Conservation (phyloP, 64 coral and sea anemone genomes). For the Trachythela sp. region DNA sequence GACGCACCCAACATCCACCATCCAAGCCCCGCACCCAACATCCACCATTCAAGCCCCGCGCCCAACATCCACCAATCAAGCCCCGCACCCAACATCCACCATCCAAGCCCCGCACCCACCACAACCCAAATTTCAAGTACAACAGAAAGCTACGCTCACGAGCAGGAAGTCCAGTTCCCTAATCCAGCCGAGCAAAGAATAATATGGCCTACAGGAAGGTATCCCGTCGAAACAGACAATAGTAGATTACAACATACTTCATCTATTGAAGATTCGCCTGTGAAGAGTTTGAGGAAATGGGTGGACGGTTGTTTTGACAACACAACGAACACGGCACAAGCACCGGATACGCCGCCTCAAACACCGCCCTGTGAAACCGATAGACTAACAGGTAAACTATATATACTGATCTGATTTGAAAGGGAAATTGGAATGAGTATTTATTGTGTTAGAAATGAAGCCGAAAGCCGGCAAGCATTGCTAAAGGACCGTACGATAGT, state of each 20-base stretch:
- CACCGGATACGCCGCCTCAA: neutral
- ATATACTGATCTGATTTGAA: neutral
- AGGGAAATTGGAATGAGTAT: neutral
- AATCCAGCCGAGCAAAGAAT: conserved; percentile 15
- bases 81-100: neutral
- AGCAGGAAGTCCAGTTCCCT: neutral
- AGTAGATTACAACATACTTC: conserved; percentile 9
- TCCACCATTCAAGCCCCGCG: too few species aligned
- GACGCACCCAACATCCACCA: neutral
- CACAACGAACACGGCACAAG: neutral
- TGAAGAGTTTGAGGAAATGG: conserved; percentile 97
- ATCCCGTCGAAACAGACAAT: conserved; percentile 15
- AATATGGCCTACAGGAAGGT: conserved; percentile 26
- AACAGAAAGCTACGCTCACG: conserved; percentile 19
- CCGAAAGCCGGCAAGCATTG: too few species aligned
- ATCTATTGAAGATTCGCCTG: conserved; percentile 77
- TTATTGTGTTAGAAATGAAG: too few species aligned
- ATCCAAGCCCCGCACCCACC: neutral
- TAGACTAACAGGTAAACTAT: neutral
- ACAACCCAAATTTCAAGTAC: conserved; percentile 16
- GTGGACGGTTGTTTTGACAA: conserved; percentile 96
- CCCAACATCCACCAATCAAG: too few species aligned
- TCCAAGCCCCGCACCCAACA: neutral
- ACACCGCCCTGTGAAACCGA: conserved; percentile 1
- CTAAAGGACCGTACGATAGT: too few species aligned